Evolutionary conservation across 2,797 vertebrate genomes (phyloP), one percentile per base, ranked within the genome.

Genomic region (Xiphophorus birchmanni): DNA sequence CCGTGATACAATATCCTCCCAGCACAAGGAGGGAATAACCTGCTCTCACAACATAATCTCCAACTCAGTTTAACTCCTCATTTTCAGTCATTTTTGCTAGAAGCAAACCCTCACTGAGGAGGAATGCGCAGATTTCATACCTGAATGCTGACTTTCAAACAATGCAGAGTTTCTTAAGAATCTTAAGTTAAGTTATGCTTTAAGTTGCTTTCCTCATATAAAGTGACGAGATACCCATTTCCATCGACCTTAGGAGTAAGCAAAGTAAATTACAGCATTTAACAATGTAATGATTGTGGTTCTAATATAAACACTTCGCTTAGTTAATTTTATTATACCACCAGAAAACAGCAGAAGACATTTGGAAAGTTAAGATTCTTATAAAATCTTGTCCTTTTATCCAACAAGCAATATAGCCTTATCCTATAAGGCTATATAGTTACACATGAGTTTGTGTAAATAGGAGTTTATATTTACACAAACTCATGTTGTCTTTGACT

Each of bases 1-100:
- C 84, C 63, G 83, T 77, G 79, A 87, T 87, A 81, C 82, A 79
- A 83, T 80, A 87, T 54, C 79, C 77, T 85, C 75, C 75, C 60
- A 88, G 76, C 67, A 50, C 47, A n/a, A 47, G 26, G 76, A 83
- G 74, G 82, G 45, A 79, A 67, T 75, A 84, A 85, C 81, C 67
- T 84, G 74, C 18, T 78, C 87, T 72, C 71, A 74, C 76, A 71
- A 50, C 3, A 58, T 56, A 26, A 77, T 54, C 74, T 75, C 76
- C 63, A 45, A 74, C 71, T 67, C 63, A 45, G 44, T 63, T 74
- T 7, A 23, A 26, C 71, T 42, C 74, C 32, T 75, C 60, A 21
- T 15, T 78, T 82, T 82, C 13, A 58, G 10, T 40, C 5, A 11
- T 74, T 75, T 84, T 52, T 73, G 54, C 80, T 42, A 42, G 40